Percentiles rank a stretch among this genome's conserved stretches.
Conservation (phyloP, 2,888 invertebrate species). For the Brachypalpus laphriformis region DNA sequence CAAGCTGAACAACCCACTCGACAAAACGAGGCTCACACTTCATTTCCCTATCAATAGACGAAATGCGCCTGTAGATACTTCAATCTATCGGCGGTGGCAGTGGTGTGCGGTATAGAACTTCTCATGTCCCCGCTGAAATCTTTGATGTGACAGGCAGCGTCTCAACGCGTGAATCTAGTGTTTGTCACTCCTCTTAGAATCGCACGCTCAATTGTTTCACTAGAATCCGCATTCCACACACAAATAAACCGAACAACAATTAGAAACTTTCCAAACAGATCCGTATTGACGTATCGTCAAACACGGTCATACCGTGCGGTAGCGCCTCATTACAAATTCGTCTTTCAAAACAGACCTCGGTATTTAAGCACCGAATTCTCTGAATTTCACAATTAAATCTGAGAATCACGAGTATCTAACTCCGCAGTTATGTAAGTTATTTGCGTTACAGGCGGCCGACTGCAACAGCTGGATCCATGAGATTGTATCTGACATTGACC, state of each 20-base stretch:
- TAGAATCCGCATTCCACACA: conserved; percentile 50
- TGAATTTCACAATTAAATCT: conserved; percentile 18
- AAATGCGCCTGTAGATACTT: no score
- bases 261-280: conserved; percentile 19
- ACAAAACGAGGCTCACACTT: not conserved
- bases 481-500: conserved; percentile 34
- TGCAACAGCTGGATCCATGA: not conserved
- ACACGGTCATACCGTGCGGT: not conserved
- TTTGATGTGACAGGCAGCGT: not conserved
- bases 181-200: conserved; percentile 32
- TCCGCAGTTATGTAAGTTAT: conserved; percentile 3
- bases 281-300: conserved; percentile 19
- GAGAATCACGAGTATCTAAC: conserved; percentile 1
- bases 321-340: conserved; percentile 14
- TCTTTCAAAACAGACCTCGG: not conserved
- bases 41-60: not conserved
- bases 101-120: no score
- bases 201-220: conserved; percentile 37
- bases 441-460: no score
- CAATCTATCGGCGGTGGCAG: no score
- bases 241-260: conserved; percentile 7
- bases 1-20: conserved; percentile 11
- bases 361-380: conserved; percentile 18
- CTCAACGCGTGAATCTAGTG: not conserved
- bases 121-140: no score